Percentiles rank a stretch among this genome's conserved stretches.
These are phyloP conservation scores for Rhyacophila brunnea DNA, from an alignment of 1,140 invertebrate genomes.

Conservation along the genomic window DNA sequence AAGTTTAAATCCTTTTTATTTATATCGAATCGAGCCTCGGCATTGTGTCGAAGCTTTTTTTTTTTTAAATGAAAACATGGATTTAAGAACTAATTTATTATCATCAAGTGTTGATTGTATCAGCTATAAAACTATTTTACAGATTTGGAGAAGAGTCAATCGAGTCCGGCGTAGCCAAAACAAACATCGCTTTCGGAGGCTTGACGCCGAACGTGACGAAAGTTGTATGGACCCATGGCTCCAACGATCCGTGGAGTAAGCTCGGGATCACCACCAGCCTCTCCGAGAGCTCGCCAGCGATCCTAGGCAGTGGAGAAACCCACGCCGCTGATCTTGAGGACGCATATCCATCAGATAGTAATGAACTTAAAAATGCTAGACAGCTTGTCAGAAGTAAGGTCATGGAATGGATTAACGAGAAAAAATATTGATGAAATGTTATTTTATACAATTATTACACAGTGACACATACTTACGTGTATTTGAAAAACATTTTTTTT, in stretches of 20 bases:
- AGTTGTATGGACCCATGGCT: constrained; percentile 64
- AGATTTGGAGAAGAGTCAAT: constrained; percentile 41
- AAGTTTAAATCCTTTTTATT: no score
- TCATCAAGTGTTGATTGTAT: no score
- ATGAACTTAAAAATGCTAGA: constrained; percentile 60
- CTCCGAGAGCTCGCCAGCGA: constrained; percentile 54
- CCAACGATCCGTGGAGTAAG: constrained; percentile 64
- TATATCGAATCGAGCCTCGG: no score
- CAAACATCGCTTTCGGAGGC: constrained; percentile 63
- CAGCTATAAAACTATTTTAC: no score
- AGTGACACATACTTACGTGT: no score
- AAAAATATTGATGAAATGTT: no score
- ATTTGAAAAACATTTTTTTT: no score
- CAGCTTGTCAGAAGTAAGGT: constrained; percentile 55
- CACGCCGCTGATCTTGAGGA: constrained; percentile 74
- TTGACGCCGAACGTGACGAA: constrained; percentile 56
- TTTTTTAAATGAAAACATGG: no score
- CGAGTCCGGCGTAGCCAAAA: constrained; percentile 51
- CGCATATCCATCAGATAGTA: constrained; percentile 52
- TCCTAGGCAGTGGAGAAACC: constrained; percentile 62
- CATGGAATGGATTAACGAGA: constrained; percentile 57
- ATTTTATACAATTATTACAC: no score
- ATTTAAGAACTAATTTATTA: no score
- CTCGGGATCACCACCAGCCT: constrained; percentile 59
- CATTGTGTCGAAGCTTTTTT: no score